These are phyloP conservation scores for Cairina moschata DNA, from an alignment of 2,113 vertebrate genomes.

Conservation along the genomic window DNA sequence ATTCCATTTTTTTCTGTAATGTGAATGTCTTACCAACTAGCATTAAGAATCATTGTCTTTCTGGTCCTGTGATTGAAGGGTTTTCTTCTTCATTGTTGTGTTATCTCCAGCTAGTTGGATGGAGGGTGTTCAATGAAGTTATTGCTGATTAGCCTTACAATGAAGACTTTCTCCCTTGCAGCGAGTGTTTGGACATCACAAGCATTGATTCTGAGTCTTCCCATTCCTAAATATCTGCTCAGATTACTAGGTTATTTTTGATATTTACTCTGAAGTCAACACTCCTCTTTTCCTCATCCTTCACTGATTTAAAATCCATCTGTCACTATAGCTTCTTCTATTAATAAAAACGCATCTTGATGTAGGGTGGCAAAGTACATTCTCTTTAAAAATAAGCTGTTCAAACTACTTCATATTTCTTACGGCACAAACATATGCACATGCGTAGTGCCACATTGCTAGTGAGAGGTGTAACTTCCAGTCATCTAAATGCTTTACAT, in stretches of 20 bases:
- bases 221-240: not conserved
- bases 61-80: not conserved
- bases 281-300: not conserved
- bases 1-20: not conserved
- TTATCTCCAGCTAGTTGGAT: not conserved
- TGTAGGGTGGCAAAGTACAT: not conserved
- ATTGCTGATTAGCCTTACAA: not conserved
- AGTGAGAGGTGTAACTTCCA: not conserved
- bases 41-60: not conserved
- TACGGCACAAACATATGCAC: not conserved
- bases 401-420: not conserved
- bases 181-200: not conserved
- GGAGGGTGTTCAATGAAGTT: not conserved
- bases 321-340: not conserved
- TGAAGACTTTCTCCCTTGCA: not conserved
- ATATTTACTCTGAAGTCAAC: not conserved
- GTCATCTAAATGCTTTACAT: not conserved
- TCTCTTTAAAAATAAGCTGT: not conserved
- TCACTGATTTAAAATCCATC: not conserved
- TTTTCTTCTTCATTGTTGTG: fast-evolving
- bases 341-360: not conserved
- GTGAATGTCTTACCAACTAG: not conserved
- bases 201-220: not conserved
- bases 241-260: not conserved
- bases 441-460: not conserved